Conservation (phyloP, 1,140 invertebrate genomes). For the Drosophila busckii region DNA sequence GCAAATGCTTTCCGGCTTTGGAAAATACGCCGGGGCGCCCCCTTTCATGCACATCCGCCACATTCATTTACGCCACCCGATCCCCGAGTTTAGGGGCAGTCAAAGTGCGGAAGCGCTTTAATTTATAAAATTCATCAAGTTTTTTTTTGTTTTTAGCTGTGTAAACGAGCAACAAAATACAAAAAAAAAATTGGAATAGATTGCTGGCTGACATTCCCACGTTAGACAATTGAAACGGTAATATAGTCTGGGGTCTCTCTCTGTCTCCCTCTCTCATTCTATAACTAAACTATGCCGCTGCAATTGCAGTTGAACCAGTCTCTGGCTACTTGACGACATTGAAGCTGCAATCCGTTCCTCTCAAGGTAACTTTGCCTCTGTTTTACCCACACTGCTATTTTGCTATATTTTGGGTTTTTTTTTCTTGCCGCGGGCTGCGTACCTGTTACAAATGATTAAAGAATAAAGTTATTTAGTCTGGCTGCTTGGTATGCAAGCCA, state of each 20-base stretch:
- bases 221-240: conserved; percentile 47
- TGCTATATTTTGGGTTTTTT: neutral
- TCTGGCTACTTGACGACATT: conserved; percentile 7
- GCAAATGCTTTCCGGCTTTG: conserved; percentile 48
- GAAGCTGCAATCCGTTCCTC: conserved; percentile 2
- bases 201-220: conserved; percentile 44
- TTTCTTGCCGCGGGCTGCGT: neutral
- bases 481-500: conserved; percentile 30
- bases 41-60: too few species aligned
- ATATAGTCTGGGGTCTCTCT: too few species aligned
- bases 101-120: conserved; percentile 54
- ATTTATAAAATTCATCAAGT: conserved; percentile 42
- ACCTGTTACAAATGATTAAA: conserved; percentile 26
- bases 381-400: conserved; percentile 32
- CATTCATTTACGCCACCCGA: too few species aligned
- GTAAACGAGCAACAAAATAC: too few species aligned
- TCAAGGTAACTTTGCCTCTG: conserved; percentile 4
- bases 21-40: too few species aligned
- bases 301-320: conserved; percentile 32
- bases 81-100: too few species aligned
- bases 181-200: too few species aligned
- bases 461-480: conserved; percentile 30
- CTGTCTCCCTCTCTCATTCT: too few species aligned
- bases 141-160: conserved; percentile 9
- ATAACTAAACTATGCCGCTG: conserved; percentile 45